Percentiles rank a stretch among this genome's conserved stretches.
phyloP scores from a whole-genome alignment of 2,113 vertebrate species.

The Apeltes quadracus region DNA sequence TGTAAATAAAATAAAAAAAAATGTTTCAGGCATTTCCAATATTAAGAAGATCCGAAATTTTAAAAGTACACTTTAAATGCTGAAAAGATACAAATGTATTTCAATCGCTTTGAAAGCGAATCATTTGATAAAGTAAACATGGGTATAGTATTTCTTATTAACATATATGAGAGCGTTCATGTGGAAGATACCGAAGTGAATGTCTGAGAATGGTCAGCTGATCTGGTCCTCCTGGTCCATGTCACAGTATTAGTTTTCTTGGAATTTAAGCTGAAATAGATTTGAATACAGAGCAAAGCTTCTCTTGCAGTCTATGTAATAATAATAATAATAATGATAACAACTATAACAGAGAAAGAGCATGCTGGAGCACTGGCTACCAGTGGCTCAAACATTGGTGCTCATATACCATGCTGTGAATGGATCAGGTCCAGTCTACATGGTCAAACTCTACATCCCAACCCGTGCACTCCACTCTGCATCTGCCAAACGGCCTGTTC shows the following conservation, averaged over 20 bases:
- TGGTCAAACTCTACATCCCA: too few relatives aligned
- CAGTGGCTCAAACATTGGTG: too few relatives aligned
- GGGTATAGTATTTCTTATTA: too few relatives aligned
- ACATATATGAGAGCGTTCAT: neutral
- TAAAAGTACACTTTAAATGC: neutral
- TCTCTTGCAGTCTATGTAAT: neutral
- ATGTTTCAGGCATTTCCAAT: neutral
- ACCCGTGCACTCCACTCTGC: too few relatives aligned
- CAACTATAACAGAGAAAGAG: neutral
- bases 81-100: neutral
- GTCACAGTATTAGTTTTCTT: neutral
- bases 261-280: neutral
- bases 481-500: too few relatives aligned
- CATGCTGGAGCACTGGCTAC: neutral
- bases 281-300: neutral
- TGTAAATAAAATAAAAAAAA: neutral
- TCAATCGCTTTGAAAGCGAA: neutral
- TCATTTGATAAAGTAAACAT: neutral
- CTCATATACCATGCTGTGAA: too few relatives aligned
- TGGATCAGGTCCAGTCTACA: too few relatives aligned
- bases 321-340: neutral
- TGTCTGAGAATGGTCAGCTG: neutral
- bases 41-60: neutral
- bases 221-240: neutral
- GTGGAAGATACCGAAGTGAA: neutral